These are phyloP conservation scores for Ciconia nigra DNA, from an alignment of 2,797 vertebrate species.

Conservation along the genomic window DNA sequence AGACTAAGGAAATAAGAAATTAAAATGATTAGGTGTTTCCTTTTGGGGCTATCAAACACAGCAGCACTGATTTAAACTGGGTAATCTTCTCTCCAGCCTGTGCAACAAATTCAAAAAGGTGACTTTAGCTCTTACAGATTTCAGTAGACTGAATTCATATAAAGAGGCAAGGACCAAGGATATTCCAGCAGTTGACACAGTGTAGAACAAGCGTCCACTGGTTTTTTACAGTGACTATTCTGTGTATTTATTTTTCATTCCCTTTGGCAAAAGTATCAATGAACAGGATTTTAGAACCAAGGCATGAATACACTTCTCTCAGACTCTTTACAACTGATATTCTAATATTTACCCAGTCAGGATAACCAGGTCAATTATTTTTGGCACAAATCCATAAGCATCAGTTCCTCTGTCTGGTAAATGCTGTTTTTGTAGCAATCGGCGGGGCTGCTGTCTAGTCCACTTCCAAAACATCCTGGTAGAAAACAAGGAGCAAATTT, in stretches of 20 bases:
- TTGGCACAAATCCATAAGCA: conserved; percentile 24
- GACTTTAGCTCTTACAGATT: background rate
- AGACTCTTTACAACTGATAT: background rate
- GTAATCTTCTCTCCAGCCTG: background rate
- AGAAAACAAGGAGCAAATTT: conserved; percentile 66
- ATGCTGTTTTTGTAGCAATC: conserved; percentile 39
- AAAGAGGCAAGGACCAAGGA: background rate
- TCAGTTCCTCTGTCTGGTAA: conserved; percentile 46
- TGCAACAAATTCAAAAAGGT: background rate
- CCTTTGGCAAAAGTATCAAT: conserved; percentile 23
- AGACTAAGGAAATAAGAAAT: background rate
- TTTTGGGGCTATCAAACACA: background rate
- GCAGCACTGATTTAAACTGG: background rate
- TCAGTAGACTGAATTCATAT: background rate
- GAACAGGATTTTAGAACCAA: conserved; percentile 33
- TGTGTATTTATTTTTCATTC: background rate
- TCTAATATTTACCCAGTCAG: conserved; percentile 37
- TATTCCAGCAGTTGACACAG: background rate
- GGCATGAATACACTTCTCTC: conserved; percentile 2
- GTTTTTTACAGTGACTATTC: background rate
- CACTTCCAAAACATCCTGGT: conserved; percentile 62
- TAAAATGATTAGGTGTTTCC: background rate
- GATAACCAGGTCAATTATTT: conserved; percentile 46
- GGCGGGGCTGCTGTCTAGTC: conserved; percentile 46
- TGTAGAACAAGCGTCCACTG: background rate